phyloP scores from a whole-genome alignment of 2,888 invertebrate genomes.

The Rhimphoctona megacephalus region DNA sequence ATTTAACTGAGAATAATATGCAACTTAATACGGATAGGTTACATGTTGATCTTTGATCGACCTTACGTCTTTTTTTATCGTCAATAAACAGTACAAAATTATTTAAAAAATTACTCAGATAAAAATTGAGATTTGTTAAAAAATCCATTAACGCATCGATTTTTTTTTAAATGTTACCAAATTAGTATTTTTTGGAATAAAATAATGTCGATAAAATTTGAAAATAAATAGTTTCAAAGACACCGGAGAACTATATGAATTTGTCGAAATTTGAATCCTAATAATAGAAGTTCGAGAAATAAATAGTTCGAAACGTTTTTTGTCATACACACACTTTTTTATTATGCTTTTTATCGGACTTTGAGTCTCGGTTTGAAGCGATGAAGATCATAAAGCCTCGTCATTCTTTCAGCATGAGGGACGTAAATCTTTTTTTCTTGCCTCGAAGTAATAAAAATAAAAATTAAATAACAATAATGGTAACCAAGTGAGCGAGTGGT shows the following conservation, averaged over 20 bases:
- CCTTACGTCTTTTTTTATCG: background rate
- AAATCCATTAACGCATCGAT: background rate
- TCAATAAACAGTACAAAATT: background rate
- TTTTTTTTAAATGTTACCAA: background rate
- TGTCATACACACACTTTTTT: background rate
- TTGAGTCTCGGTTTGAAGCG: background rate
- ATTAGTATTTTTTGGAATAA: too few relatives aligned
- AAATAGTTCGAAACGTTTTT: background rate
- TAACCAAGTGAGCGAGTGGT: background rate
- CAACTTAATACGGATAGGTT: background rate
- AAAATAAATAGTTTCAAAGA: too few relatives aligned
- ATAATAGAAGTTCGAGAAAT: background rate
- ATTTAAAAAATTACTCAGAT: background rate
- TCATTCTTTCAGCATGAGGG: background rate
- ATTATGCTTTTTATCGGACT: conserved; percentile 3
- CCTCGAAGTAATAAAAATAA: background rate
- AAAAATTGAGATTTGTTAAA: background rate
- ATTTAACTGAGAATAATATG: conserved; percentile 30
- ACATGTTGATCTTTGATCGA: background rate
- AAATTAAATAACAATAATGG: background rate
- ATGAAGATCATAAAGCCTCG: conserved; percentile 4
- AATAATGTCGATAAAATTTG: too few relatives aligned
- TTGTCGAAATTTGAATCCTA: too few relatives aligned
- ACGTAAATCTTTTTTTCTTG: background rate
- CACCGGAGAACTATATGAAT: too few relatives aligned